Evolutionary conservation across 2,113 vertebrate genomes (phyloP).

Genomic region (Anolis carolinensis): DNA sequence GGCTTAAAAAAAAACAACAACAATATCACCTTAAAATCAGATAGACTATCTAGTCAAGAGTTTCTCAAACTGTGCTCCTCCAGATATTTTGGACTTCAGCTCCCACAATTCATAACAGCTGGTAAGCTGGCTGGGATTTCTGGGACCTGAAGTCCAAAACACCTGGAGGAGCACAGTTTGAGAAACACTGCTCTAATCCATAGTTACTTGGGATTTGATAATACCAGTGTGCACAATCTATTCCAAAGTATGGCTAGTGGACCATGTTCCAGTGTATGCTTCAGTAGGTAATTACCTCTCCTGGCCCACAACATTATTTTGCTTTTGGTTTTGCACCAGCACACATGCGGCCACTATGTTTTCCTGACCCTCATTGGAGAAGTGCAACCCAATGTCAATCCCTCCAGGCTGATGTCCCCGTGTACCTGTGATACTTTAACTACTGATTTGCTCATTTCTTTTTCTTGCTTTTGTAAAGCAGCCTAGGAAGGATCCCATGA

Average conservation of each 20-base stretch:
- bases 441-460: neutral
- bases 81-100: too few relatives aligned
- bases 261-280: neutral
- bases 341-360: neutral
- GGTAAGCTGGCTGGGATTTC: too few relatives aligned
- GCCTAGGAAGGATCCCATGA: neutral
- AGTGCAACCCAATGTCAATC: neutral
- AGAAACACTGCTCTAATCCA: neutral
- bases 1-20: neutral
- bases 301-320: neutral
- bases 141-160: too few relatives aligned
- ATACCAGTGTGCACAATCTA: neutral
- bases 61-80: too few relatives aligned
- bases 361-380: neutral
- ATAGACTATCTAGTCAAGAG: too few relatives aligned
- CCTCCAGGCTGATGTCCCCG: neutral
- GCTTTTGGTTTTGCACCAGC: neutral
- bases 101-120: too few relatives aligned
- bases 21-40: neutral
- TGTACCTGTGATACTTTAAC: too few relatives aligned
- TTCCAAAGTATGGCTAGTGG: neutral
- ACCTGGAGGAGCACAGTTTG: too few relatives aligned
- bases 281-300: neutral
- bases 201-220: neutral
- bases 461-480: neutral